Base-by-base conservation (phyloP, 2,113 vertebrate genomes). In the Acanthochromis polyacanthus region DNA sequence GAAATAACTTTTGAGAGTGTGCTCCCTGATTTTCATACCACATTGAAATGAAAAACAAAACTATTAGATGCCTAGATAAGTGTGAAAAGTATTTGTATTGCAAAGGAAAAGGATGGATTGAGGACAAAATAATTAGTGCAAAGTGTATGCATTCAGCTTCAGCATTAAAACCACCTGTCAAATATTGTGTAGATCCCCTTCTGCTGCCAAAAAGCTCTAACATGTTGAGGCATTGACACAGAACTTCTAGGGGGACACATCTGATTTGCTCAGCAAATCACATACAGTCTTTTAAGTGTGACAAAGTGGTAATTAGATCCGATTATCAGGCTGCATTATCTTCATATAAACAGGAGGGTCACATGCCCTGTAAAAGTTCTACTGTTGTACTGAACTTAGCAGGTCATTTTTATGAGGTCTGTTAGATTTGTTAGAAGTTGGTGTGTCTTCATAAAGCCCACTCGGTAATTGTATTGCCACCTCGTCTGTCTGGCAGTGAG, bases 401-500 rank as follows among this genome's bases (percentile, higher is more conserved):
- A 3, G 30, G 7, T 36, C 30, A 80, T 86, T 85, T 86, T 80
- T 82, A 52, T 46, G 55, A 68, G 10, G 62, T 74, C 62, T 86
- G 83, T 92, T 91, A 82, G 80, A 84, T 93, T 88, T 83, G 61
- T 23, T 68, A 78, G 76, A 81, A 82, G 78, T 80, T 87, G 45
- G 50, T 60, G 68, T 76, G 70, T 80, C 77, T 84, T 81, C 75
- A 71, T 87, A 77, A 88, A 89, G 82, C 32, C 56, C 70, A 68
- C 82, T 45, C 72, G 65, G 68, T 90, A 91, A 93, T 92, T 70
- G 55, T 82, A 88, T 89, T 81, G 72, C 78, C 74, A 52, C 79
- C 71, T 76, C 53, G 61, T 67, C 68, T 74, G 89, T 84, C 77
- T 83, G 77, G 73, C 74, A 65, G 46, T 23, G 30, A 88, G 70